A percentile compares a stretch with the other conserved stretches of the same genome.
Conservation (phyloP, 2,113 vertebrate species). For the Patagioenas fasciata region DNA sequence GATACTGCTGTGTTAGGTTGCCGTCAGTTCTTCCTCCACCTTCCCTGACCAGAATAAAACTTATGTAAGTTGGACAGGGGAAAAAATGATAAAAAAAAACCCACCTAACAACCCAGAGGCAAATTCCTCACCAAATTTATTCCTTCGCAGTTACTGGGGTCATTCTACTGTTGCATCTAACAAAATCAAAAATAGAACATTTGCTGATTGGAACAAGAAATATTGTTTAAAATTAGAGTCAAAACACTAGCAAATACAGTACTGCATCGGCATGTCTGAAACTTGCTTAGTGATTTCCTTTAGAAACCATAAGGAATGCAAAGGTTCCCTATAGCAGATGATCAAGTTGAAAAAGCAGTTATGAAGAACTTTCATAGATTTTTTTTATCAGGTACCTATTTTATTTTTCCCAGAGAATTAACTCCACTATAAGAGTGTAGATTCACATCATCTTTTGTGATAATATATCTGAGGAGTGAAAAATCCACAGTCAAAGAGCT, state of each 20-base stretch:
- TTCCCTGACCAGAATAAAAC: not conserved
- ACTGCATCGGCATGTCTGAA: not conserved
- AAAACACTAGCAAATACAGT: not conserved
- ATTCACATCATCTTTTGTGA: not conserved
- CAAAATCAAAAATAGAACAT: not conserved
- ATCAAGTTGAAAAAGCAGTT: not conserved
- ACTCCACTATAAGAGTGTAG: not conserved
- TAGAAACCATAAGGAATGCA: not conserved
- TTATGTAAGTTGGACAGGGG: accelerated
- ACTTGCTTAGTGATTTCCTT: not conserved
- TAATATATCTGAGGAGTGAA: not conserved
- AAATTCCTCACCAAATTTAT: not conserved
- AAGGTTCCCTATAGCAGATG: not conserved
- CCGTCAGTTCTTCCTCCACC: not conserved
- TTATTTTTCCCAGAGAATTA: not conserved
- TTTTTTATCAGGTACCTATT: not conserved
- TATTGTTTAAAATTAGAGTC: not conserved
- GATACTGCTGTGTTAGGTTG: not conserved
- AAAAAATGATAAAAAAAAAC: not conserved
- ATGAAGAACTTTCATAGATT: not conserved
- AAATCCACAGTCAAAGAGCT: not conserved
- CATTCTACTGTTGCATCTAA: accelerated
- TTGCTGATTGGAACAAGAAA: not conserved
- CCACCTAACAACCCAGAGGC: not conserved
- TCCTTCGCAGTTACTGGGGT: not conserved